These are phyloP conservation scores for Emydoidea blandingii DNA, from an alignment of 2,797 vertebrate genomes.

Conservation along the genomic window DNA sequence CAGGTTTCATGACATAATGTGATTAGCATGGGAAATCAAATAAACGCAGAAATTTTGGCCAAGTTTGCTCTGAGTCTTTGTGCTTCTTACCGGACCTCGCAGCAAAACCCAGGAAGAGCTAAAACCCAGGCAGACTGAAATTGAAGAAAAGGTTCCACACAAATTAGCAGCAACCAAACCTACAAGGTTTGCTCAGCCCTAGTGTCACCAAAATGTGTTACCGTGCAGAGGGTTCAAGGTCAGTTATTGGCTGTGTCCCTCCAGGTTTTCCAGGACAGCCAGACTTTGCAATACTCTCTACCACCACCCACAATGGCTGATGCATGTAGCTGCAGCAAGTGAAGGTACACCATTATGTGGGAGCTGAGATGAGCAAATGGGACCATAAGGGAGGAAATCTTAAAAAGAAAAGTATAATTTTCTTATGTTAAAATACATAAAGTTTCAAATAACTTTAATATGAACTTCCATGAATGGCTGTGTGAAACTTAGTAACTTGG, in stretches of 20 bases:
- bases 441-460: background rate
- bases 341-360: background rate
- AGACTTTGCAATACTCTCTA: background rate
- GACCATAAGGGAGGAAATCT: background rate
- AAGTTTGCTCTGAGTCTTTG: background rate
- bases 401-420: background rate
- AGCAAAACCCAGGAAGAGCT: background rate
- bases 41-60: background rate
- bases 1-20: background rate
- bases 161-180: constrained; percentile 18
- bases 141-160: background rate
- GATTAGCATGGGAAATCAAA: background rate
- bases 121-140: background rate
- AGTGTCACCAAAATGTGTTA: background rate
- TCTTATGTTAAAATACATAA: background rate
- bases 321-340: background rate
- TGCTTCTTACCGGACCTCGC: background rate
- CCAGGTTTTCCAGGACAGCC: constrained; percentile 3
- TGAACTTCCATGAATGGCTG: background rate
- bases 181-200: background rate
- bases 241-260: background rate
- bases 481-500: background rate
- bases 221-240: constrained; percentile 8
- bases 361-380: background rate
- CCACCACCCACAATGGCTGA: background rate